These are phyloP conservation scores for Solenopsis fugax DNA, from an alignment of 1,140 invertebrate genomes.

Conservation along the genomic window DNA sequence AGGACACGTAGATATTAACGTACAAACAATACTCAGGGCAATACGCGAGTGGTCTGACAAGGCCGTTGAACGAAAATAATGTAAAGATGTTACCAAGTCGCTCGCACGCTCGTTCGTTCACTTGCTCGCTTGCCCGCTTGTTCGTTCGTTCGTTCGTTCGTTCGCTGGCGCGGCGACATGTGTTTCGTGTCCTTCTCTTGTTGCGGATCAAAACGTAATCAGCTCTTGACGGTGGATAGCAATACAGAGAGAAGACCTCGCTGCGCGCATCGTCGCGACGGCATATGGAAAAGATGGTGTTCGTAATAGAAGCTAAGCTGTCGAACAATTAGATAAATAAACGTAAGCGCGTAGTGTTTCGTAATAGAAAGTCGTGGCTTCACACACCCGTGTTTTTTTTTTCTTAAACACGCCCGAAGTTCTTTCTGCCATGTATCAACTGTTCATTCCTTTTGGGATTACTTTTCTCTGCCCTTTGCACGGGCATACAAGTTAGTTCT, in stretches of 20 bases:
- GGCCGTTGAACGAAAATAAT: background rate
- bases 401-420: conserved; percentile 50
- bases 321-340: conserved; percentile 35
- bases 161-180: background rate
- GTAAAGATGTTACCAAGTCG: conserved; percentile 50
- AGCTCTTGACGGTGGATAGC: conserved; percentile 40
- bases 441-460: conserved; percentile 67
- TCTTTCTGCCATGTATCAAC: conserved; percentile 46
- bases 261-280: conserved; percentile 1
- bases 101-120: conserved; percentile 32
- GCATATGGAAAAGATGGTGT: conserved; percentile 22
- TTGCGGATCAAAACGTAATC: conserved; percentile 21
- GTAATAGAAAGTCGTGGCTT: background rate
- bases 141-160: background rate
- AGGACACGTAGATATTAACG: conserved; percentile 60
- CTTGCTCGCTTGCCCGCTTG: background rate
- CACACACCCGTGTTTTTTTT: conserved; percentile 15
- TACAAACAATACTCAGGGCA: conserved; percentile 77
- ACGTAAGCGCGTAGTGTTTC: conserved; percentile 30
- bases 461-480: conserved; percentile 27
- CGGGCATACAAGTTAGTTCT: conserved; percentile 5
- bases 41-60: conserved; percentile 54
- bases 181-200: conserved; percentile 46
- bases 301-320: conserved; percentile 31
- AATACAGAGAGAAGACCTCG: background rate